Base-by-base conservation (phyloP, 2,888 invertebrate species). In the Laothoe populi region DNA sequence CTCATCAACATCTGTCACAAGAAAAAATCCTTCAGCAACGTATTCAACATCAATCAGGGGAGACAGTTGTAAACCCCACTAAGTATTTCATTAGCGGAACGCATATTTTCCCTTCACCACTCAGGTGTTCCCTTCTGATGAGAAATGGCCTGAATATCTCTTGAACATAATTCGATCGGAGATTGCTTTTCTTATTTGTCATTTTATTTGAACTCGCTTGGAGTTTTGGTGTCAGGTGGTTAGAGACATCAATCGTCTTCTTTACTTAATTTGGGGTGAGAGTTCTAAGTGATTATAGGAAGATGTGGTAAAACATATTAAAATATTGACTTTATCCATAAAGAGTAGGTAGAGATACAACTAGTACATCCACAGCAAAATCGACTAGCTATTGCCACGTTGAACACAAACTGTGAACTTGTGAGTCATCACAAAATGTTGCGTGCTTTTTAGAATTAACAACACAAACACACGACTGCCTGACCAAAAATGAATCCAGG, bases 31-130 rank as follows among this genome's bases (percentile, higher is more conserved):
- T 60, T 59, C 21, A 57, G 57, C 57, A 60, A 53, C 49, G 60
- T 60, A 69, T 65, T 68, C 63, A 68, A 63, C 80, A 86, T 86
- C 79, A 78, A 81, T 86, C 86, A 85, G 72, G 64, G 65, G 73
- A 65, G 85, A 82, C 84, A 83, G 80, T 81, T 74, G 77, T 71
- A 78, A 82, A 80, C 78, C 80, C 78, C 63, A 70, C 73, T 82
- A 81, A 84, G 79, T 78, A 73, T 82, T 83, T 86, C 84, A 86
- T 86, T 86, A 85, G 80, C 65, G 74, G 66, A 72, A 48, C 77
- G 75, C 82, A 84, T 84, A 84, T 84, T 82, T 83, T 80, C 46
- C 67, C 61, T 65, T 68, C 60, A 64, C 64, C 63, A 70, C 72
- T 70, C 79, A 81, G 81, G 83, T 63, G 63, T 60, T 57, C 31